Evolutionary conservation across 2,888 invertebrate genomes (phyloP), one percentile per base, ranked within the genome.

Genomic region (Apeira syringaria): DNA sequence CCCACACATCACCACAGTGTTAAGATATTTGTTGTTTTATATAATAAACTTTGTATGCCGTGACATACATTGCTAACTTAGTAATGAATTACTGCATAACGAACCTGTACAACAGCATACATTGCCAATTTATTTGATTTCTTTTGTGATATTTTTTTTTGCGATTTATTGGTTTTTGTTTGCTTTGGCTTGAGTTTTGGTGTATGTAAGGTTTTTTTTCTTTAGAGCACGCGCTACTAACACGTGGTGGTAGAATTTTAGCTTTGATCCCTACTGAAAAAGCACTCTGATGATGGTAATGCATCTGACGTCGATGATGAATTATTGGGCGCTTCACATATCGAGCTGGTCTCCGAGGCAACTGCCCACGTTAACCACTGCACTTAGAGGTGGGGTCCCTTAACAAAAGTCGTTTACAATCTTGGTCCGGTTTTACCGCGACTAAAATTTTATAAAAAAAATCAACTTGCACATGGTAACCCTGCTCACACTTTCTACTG

Each of bases 11-110:
- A n/a, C n/a, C n/a, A n/a, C n/a, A n/a, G n/a, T n/a, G n/a, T n/a
- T n/a, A n/a, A n/a, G n/a, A 29, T 35, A 34, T 28, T 31, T 31
- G 27, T 41, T 42, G 36, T 42, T 36, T 37, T 41, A 36, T 36
- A 28, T 29, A 22, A 34, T 29, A 37, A 36, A 47, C 25, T 37
- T 33, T 38, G 38, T 41, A 47, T 42, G 42, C 29, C 15, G 30
- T 38, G 37, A 29, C 41, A 42, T 37, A 47, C 42, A 42, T 24
- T 41, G 38, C 47, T 32, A 47, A 33, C 22, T 37, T 47, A 36
- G 22, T 35, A 35, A 34, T 41, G 26, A 27, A 27, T 27, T 20
- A 40, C 26, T 28, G 27, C 28, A 27, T 40, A 40, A 33, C 13
- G 10, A 28, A 40, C 7, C 27, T 40, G 40, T 33, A 32, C 27